Evolutionary conservation across 2,113 vertebrate species (phyloP).

Genomic region (Falcunculus frontatus): DNA sequence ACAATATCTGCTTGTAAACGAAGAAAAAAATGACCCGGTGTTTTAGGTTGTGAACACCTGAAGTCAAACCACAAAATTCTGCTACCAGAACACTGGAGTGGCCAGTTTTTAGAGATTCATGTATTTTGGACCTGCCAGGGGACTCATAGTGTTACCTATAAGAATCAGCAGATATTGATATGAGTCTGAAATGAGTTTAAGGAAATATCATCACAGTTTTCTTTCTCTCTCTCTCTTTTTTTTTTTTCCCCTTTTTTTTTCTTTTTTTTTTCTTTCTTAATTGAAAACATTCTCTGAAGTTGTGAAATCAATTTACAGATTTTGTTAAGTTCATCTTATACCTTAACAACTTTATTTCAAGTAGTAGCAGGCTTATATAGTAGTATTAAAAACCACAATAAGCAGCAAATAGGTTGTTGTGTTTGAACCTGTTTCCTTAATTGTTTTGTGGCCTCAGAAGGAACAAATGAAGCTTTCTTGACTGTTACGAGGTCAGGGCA

Average conservation of each 20-base stretch:
- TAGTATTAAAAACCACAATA: background rate
- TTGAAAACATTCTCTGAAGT: background rate
- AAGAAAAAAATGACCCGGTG: background rate
- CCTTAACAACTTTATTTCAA: background rate
- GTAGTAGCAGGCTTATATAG: background rate
- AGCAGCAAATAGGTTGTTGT: background rate
- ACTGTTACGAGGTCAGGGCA: background rate
- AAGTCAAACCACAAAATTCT: background rate
- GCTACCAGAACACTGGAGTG: background rate
- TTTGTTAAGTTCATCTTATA: background rate
- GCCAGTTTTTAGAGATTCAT: background rate
- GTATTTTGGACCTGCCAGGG: background rate
- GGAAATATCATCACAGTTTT: background rate
- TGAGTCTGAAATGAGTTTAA: background rate
- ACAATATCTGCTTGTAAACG: background rate
- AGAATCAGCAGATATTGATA: background rate
- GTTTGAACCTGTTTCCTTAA: background rate
- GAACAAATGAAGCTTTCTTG: background rate
- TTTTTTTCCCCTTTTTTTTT: background rate
- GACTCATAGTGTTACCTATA: background rate
- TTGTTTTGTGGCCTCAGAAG: background rate
- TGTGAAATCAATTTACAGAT: background rate
- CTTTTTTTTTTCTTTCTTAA: no score
- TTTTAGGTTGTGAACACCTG: background rate
- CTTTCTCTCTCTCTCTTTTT: background rate